These are phyloP conservation scores for Drosophila dunni DNA, from an alignment of 1,140 invertebrate genomes.

Conservation along the genomic window DNA sequence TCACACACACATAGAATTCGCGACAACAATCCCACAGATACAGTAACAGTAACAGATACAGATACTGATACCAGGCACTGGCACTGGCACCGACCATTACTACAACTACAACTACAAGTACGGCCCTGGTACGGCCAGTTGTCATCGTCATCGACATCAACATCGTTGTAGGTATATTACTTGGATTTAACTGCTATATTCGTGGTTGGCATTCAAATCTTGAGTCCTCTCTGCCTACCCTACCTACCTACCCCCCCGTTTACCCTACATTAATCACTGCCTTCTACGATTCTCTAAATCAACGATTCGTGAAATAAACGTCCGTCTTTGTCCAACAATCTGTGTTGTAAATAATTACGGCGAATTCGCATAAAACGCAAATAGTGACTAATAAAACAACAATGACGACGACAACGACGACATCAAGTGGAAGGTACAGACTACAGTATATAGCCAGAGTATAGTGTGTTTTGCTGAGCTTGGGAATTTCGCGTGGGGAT, in stretches of 20 bases:
- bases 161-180: slow-evolving; percentile 42
- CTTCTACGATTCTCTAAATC: too few relatives aligned
- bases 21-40: slow-evolving; percentile 65
- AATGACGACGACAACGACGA: slow-evolving; percentile 15
- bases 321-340: slow-evolving; percentile 49
- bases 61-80: slow-evolving; percentile 31
- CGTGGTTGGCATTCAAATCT: slow-evolving; percentile 63
- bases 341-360: slow-evolving; percentile 75
- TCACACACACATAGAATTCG: slow-evolving; percentile 14
- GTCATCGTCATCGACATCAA: slow-evolving; percentile 8
- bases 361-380: slow-evolving; percentile 57
- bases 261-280: background rate
- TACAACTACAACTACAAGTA: slow-evolving; percentile 6
- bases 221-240: slow-evolving; percentile 28
- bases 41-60: slow-evolving; percentile 45
- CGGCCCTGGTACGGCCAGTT: slow-evolving; percentile 23
- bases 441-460: slow-evolving; percentile 3
- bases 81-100: background rate
- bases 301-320: slow-evolving; percentile 21
- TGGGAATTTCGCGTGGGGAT: slow-evolving; percentile 44
- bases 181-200: slow-evolving; percentile 13
- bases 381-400: slow-evolving; percentile 63
- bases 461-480: background rate
- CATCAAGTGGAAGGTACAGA: slow-evolving; percentile 39
- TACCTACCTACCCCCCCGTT: background rate